Percentiles rank a stretch among this genome's conserved stretches.
Evolutionary conservation across 2,797 vertebrate species (phyloP).

Genomic region (Leptoclinus maculatus): DNA sequence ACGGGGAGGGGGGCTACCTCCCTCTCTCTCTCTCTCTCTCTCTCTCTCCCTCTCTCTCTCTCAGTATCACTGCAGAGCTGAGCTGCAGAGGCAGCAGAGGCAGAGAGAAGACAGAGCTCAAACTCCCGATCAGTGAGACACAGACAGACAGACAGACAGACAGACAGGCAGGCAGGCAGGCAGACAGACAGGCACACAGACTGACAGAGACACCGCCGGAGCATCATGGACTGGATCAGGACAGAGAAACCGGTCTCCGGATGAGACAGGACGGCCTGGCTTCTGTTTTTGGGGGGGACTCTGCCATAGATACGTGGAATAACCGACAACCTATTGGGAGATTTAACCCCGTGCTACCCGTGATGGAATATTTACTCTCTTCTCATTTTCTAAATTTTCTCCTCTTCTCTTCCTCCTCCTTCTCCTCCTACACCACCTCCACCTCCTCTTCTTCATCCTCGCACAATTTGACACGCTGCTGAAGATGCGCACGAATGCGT

Average conservation of each 20-base stretch:
- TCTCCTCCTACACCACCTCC: constrained; percentile 60
- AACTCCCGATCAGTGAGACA: constrained; percentile 76
- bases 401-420: constrained; percentile 68
- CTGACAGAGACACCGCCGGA: constrained; percentile 60
- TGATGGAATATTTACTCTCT: constrained; percentile 85
- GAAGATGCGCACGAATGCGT: constrained; percentile 83
- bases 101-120: constrained; percentile 75
- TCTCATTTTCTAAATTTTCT: constrained; percentile 68
- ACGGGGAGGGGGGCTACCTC: constrained; percentile 66
- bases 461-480: constrained; percentile 80
- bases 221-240: constrained; percentile 80
- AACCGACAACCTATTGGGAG: constrained; percentile 80
- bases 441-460: constrained; percentile 66
- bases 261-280: constrained; percentile 79
- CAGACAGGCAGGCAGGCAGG: constrained; percentile 54
- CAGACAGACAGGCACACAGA: constrained; percentile 42
- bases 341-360: constrained; percentile 83
- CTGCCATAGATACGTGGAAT: constrained; percentile 80
- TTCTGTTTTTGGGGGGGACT: constrained; percentile 69
- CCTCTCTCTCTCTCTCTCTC: constrained; percentile 62
- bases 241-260: constrained; percentile 72
- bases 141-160: constrained; percentile 51
- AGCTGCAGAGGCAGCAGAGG: constrained; percentile 84
- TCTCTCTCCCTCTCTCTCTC: constrained; percentile 63
- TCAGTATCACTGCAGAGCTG: constrained; percentile 86